Conservation (phyloP, 1,140 invertebrate species). For the Drosophila persimilis region DNA sequence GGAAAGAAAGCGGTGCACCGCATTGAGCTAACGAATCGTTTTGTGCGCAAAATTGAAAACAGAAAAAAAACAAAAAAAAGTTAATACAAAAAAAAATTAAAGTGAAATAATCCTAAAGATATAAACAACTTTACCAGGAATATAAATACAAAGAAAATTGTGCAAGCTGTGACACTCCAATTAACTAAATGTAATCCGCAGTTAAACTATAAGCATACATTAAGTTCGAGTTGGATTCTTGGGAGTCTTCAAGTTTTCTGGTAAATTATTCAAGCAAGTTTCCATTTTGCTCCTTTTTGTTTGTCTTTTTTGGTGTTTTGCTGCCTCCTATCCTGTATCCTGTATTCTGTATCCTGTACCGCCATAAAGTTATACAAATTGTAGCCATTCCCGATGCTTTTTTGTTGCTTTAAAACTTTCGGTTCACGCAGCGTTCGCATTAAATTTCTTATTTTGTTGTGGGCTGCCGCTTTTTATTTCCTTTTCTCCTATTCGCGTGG, state of each 20-base stretch:
- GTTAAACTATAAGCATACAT: conserved; percentile 30
- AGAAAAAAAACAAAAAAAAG: conserved; percentile 2
- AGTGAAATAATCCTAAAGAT: conserved; percentile 16
- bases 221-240: conserved; percentile 16
- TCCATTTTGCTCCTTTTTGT: conserved; percentile 11
- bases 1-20: conserved; percentile 31
- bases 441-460: conserved; percentile 62
- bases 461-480: conserved; percentile 43
- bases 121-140: background rate
- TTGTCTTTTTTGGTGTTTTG: background rate
- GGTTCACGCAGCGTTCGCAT: conserved; percentile 46
- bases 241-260: conserved; percentile 46
- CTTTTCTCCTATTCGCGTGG: conserved; percentile 28
- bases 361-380: conserved; percentile 55
- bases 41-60: conserved; percentile 38
- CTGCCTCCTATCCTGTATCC: background rate
- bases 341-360: conserved; percentile 21
- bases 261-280: conserved; percentile 60
- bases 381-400: conserved; percentile 37
- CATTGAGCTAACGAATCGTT: conserved; percentile 20
- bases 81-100: conserved; percentile 21
- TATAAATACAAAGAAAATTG: conserved; percentile 2
- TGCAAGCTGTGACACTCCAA: conserved; percentile 5
- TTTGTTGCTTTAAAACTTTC: conserved; percentile 55
- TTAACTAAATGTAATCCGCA: background rate